These are phyloP conservation scores for Dissostichus mawsoni DNA, from an alignment of 2,113 vertebrate genomes.

Conservation along the genomic window DNA sequence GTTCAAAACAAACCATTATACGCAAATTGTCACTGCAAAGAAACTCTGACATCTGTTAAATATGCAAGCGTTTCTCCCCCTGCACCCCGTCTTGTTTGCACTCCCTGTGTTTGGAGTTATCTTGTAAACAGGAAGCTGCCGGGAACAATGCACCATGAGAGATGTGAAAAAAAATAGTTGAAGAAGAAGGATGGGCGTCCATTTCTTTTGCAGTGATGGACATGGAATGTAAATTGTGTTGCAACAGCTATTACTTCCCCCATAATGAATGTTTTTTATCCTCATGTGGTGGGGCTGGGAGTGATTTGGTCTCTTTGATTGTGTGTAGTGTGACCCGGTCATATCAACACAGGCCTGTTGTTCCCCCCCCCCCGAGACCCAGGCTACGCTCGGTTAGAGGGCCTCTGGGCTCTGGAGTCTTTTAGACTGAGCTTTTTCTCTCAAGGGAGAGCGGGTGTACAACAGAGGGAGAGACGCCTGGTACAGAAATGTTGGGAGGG, in stretches of 20 bases:
- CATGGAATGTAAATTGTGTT: conserved; percentile 69
- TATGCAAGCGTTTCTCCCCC: not conserved
- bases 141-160: conserved; percentile 71
- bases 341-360: conserved; percentile 55
- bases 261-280: conserved; percentile 67
- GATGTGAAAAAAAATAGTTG: conserved; percentile 16
- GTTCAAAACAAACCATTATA: conserved; percentile 34
- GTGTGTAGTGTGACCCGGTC: conserved; percentile 60
- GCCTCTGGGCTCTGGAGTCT: conserved; percentile 29
- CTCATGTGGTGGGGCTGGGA: conserved; percentile 46
- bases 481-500: conserved; percentile 42
- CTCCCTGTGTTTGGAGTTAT: conserved; percentile 49
- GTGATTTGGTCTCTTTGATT: conserved; percentile 50
- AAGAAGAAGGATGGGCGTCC: not conserved
- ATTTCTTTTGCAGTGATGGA: conserved; percentile 29
- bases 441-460: conserved; percentile 16
- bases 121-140: conserved; percentile 79
- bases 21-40: conserved; percentile 13
- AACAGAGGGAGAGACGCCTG: conserved; percentile 25
- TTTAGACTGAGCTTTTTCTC: conserved; percentile 17
- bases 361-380: conserved; percentile 30
- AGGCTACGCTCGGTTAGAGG: conserved; percentile 31
- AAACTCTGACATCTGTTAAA: conserved; percentile 14
- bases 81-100: conserved; percentile 5
- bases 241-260: conserved; percentile 45